Evolutionary conservation across 2,797 vertebrate species (phyloP).

Genomic region (Myotis daubentonii): DNA sequence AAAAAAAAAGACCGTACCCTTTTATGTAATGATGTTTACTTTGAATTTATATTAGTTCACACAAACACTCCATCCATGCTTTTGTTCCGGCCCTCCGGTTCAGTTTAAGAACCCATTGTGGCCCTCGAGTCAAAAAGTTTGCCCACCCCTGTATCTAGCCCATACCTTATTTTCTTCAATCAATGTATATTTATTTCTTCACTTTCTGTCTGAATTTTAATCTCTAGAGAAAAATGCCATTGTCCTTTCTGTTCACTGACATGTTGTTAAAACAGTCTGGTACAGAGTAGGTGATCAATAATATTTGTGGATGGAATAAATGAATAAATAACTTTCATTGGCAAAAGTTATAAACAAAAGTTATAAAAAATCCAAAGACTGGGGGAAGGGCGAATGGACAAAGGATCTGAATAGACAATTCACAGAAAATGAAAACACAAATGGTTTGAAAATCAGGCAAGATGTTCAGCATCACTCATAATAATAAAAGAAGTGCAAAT

Average conservation of each 20-base stretch:
- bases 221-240: background rate
- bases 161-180: background rate
- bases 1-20: too few species aligned
- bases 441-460: background rate
- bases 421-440: constrained; percentile 28
- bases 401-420: background rate
- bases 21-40: too few species aligned
- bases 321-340: background rate
- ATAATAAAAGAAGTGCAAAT: background rate
- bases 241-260: background rate
- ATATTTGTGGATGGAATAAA: constrained; percentile 11
- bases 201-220: background rate
- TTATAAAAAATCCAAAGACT: background rate
- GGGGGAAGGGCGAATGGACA: background rate
- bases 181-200: background rate
- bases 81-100: too few species aligned
- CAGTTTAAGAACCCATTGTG: too few species aligned
- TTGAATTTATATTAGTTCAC: too few species aligned
- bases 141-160: too few species aligned
- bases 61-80: too few species aligned
- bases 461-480: background rate
- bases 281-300: background rate
- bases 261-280: background rate
- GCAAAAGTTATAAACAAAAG: background rate
- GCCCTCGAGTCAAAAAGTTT: too few species aligned